Percentiles rank a stretch among this genome's conserved stretches.
phyloP scores from a whole-genome alignment of 2,797 vertebrate species.

The Hydrolagus colliei region DNA sequence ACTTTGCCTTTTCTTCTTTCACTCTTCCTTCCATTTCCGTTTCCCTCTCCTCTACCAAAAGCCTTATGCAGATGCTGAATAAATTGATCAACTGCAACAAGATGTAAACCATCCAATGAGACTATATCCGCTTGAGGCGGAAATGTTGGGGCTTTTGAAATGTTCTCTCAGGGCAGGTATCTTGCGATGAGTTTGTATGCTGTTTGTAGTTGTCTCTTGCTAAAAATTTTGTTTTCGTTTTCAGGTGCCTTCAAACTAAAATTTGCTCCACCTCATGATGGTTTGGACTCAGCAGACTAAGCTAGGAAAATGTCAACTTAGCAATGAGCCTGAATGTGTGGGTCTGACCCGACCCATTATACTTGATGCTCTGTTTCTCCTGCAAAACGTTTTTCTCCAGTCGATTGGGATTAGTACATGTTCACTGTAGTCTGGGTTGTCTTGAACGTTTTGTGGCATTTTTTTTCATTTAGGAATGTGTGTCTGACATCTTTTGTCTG shows the following conservation, averaged over 20 bases:
- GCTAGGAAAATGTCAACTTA: conserved; percentile 18
- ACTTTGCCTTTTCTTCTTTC: too few species aligned
- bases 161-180: conserved; percentile 44
- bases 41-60: too few species aligned
- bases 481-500: conserved; percentile 1
- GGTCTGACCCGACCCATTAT: conserved; percentile 4
- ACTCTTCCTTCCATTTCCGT: too few species aligned
- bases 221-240: conserved; percentile 65
- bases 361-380: conserved; percentile 18
- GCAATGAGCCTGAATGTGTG: conserved; percentile 4
- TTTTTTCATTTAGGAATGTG: not conserved
- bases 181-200: conserved; percentile 51
- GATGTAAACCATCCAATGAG: conserved; percentile 11
- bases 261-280: conserved; percentile 73
- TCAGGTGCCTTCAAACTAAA: conserved; percentile 90
- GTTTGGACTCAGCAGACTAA: conserved; percentile 83
- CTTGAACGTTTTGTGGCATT: conserved; percentile 29
- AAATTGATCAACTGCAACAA: not conserved
- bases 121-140: conserved; percentile 38
- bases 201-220: conserved; percentile 37
- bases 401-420: conserved; percentile 22
- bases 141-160: conserved; percentile 46
- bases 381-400: conserved; percentile 25
- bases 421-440: conserved; percentile 18
- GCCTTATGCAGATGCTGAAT: not conserved